Evolutionary conservation across 2,113 vertebrate genomes (phyloP).

Genomic region (Cyprinodon tularosa): DNA sequence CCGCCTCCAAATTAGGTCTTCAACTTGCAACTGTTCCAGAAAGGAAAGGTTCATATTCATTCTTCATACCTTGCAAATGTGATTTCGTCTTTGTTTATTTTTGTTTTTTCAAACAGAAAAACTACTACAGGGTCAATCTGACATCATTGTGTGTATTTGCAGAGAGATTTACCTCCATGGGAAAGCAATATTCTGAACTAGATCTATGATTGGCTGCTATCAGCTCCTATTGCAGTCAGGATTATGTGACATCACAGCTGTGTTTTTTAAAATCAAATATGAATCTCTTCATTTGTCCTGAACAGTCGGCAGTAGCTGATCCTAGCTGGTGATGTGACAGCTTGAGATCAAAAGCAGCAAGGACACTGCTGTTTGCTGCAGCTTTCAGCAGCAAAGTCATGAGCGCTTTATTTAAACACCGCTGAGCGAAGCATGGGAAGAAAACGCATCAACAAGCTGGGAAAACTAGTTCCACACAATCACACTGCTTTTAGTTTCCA

Average conservation of each 20-base stretch:
- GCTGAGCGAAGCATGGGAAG: not conserved
- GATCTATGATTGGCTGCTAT: not conserved
- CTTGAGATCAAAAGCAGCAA: constrained; percentile 13
- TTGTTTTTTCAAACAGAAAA: not conserved
- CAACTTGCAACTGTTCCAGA: not conserved
- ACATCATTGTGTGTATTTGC: not conserved
- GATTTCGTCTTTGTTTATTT: not conserved
- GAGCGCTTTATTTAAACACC: not conserved
- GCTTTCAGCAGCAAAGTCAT: constrained; percentile 11
- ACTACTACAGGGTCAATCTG: not conserved
- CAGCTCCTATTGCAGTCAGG: constrained; percentile 20
- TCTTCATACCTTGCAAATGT: not conserved
- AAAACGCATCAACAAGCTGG: not conserved
- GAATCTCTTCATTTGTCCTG: constrained; percentile 36
- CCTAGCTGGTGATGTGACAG: constrained; percentile 13
- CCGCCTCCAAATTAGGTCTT: not conserved
- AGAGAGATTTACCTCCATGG: not conserved
- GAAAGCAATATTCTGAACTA: not conserved
- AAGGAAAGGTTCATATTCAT: not conserved
- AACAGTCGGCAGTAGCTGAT: constrained; percentile 36
- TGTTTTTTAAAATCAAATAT: constrained; percentile 35
- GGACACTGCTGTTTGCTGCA: constrained; percentile 11
- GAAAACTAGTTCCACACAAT: not conserved
- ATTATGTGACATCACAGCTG: constrained; percentile 32
- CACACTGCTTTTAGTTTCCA: not conserved